Percentiles rank a stretch among this genome's conserved stretches.
phyloP scores from a whole-genome alignment of 2,888 invertebrate species.

The Microctonus brassicae region DNA sequence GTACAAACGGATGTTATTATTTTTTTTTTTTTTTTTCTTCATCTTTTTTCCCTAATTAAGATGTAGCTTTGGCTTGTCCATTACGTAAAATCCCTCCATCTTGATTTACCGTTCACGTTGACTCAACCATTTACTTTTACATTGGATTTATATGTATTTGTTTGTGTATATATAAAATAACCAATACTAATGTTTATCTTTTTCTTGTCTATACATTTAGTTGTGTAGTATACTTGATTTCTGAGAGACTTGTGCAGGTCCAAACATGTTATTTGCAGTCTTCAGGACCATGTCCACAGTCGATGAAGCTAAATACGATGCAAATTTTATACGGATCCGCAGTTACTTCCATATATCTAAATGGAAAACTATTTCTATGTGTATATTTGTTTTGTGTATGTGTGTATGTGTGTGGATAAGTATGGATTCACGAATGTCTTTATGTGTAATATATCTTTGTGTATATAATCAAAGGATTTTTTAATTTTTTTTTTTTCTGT shows the following conservation, averaged over 20 bases:
- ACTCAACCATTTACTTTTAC: slow-evolving; percentile 20
- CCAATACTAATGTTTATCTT: neutral
- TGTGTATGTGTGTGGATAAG: neutral
- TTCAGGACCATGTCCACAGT: neutral
- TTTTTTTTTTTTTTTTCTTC: slow-evolving; percentile 40
- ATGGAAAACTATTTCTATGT: slow-evolving; percentile 19
- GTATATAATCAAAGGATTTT: no score
- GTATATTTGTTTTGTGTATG: neutral
- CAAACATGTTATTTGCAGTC: neutral
- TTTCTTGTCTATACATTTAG: neutral
- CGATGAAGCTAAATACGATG: slow-evolving; percentile 47
- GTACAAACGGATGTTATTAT: slow-evolving; percentile 52
- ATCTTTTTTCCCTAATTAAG: slow-evolving; percentile 57
- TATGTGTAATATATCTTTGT: no score
- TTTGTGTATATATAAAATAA: neutral
- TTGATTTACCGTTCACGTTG: slow-evolving; percentile 54
- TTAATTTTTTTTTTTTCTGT: no score
- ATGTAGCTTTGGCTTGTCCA: slow-evolving; percentile 54
- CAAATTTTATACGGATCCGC: slow-evolving; percentile 52
- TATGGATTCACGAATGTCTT: no score
- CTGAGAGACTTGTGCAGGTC: neutral
- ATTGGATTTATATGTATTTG: neutral
- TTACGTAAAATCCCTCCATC: slow-evolving; percentile 57
- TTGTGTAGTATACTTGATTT: neutral
- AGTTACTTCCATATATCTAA: slow-evolving; percentile 13